Base-by-base conservation (phyloP, 2,797 vertebrate genomes). In the Hapalemur alaotrensis region DNA sequence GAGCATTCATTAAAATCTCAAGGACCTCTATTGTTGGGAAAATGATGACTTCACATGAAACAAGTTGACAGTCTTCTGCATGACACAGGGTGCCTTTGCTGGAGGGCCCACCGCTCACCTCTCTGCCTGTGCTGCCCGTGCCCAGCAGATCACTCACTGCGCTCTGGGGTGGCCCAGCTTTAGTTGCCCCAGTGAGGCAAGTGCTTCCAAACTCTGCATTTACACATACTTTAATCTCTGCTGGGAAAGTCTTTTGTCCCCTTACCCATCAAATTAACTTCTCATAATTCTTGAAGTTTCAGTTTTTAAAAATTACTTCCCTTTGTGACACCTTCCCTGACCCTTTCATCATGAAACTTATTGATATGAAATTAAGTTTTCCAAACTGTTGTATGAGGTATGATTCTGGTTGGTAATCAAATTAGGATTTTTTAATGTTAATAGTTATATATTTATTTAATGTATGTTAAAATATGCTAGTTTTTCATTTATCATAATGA, bases 401-500 rank as follows among this genome's bases (percentile, higher is more conserved):
- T 80, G 23, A 83, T 63, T 95, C 80, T 65, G 46, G 6, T 25
- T 87, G 75, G 28, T 67, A 88, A 46, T 84, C 52, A 90, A 22
- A n/a, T 32, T 41, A 73, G 48, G n/a, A 61, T 59, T 57, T 59
- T 91, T 69, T 25, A 52, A 13, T 85, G 23, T 84, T 67, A 83
- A 69, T 46, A 67, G 20, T 79, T 87, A n/a, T 2, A 5, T 46
- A 57, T 63, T 89, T 52, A 67, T 59, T 67, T 65, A 89, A 32
- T 22, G 7, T 54, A 7, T 69, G n/a, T 73, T 78, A 92, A 93
- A 91, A 38, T 14, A 30, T 54, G 52, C 11, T 52, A 43, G 2
- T 28, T 76, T 87, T 91, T 52, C 83, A 22, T 80, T 89, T 91
- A 75, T 88, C 9, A 82, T 87, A 93, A 87, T 65, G 32, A 79